These are phyloP conservation scores for Fistularia commersonii DNA, from an alignment of 2,797 vertebrate genomes.

Conservation along the genomic window DNA sequence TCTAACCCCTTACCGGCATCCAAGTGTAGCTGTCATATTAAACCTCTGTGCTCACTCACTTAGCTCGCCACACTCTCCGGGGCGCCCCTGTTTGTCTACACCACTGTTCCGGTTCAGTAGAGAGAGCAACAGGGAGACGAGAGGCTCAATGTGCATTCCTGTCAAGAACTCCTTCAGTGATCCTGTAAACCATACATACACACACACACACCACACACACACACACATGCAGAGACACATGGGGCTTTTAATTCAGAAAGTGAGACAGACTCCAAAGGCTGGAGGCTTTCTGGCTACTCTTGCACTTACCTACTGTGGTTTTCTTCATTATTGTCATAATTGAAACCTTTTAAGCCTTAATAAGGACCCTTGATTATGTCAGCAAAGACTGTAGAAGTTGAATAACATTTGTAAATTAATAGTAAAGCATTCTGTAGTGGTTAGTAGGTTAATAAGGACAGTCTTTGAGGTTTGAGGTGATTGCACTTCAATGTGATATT, in stretches of 20 bases:
- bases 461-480: conserved; percentile 71
- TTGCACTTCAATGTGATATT: conserved; percentile 75
- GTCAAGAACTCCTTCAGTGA: conserved; percentile 71
- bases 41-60: conserved; percentile 71
- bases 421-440: conserved; percentile 62
- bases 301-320: conserved; percentile 58
- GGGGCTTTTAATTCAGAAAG: conserved; percentile 30
- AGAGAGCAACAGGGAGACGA: conserved; percentile 72
- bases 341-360: conserved; percentile 64
- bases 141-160: conserved; percentile 68
- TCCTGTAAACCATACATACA: conserved; percentile 55
- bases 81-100: conserved; percentile 74
- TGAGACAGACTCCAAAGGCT: conserved; percentile 40
- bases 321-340: conserved; percentile 69
- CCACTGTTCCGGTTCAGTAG: conserved; percentile 74
- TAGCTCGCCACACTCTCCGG: conserved; percentile 64
- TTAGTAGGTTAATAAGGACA: conserved; percentile 72
- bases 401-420: conserved; percentile 67
- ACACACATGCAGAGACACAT: conserved; percentile 2
- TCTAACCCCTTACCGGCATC: conserved; percentile 50
- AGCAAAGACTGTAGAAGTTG: conserved; percentile 55
- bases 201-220: conserved; percentile 13
- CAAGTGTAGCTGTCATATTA: conserved; percentile 74
- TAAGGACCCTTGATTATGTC: conserved; percentile 59
- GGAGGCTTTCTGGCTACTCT: conserved; percentile 41